Base-by-base conservation (phyloP, 2,888 invertebrate genomes). In the Aethes cnicana region DNA sequence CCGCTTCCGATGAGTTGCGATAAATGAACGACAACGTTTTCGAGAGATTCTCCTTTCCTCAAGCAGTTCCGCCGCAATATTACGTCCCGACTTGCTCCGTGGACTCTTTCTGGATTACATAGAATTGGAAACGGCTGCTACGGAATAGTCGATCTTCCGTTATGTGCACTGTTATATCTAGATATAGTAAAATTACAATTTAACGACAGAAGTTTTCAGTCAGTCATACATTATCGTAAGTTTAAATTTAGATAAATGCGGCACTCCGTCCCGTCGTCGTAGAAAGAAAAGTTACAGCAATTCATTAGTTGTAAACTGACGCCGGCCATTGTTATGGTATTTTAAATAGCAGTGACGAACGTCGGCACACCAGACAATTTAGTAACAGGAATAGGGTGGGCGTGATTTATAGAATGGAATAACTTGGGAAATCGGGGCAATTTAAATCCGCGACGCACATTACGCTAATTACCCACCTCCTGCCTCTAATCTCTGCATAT, bases 1-100 rank as follows among this genome's bases (percentile, higher is more conserved):
- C 59, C 55, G 64, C 69, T 66, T 68, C 60, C 76, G 74, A 76
- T 77, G 75, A 73, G 72, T 77, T 67, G 76, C 79, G 79, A 84
- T 84, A 77, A 84, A 84, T 85, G 82, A 76, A 80, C 80, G 81
- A 80, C 80, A 77, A 71, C 69, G 71, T 68, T 70, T 71, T 67
- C 62, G 61, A 73, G 66, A 78, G 74, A 74, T 77, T 74, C 69
- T 62, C 74, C 69, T 74, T 70, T 67, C 71, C 33, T 21, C 39
- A 21, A 46, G 32, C 23, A 39, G 30, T 44, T 44, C 32, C 37
- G 66, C 69, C 61, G 62, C 67, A 73, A 81, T 83, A 81, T 82
- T 77, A 74, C 62, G 70, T 71, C 69, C 70, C 69, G 30, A 30
- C 36, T 37, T 33, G 16, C 28, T 35, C 33, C 30, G 53, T 28